Evolutionary conservation across 1,140 invertebrate genomes (phyloP), one percentile per base, ranked within the genome.

Genomic region (Papilio helenus): DNA sequence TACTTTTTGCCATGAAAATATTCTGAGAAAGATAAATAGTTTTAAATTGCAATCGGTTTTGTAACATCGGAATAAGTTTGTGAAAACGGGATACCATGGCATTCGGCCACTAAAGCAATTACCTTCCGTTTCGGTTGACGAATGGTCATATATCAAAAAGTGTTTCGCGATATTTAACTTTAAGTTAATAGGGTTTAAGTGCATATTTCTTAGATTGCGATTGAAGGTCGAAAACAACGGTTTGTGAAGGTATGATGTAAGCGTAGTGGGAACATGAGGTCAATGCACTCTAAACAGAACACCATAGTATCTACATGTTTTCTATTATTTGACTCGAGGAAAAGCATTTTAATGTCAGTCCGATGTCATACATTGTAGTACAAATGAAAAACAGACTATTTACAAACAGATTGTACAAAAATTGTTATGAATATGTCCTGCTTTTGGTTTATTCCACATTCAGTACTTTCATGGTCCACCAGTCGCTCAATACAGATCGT

Each of bases 241-340:
- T 76, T 74, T 55, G 73, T 79, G 65, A 81, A 68, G 68, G 73
- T 58, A 55, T 86, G 81, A 85, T 84, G 81, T 85, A 85, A 85
- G 80, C 49, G 65, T 23, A 12, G 72, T 79, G 29, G 79, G 73
- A 76, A 76, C 79, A 74, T 61, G 46, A 71, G 76, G 71, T 78
- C 82, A 80, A 79, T 85, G 81, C 80, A 74, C 83, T 68, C 61
- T 71, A 80, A 79, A 23, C 78, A 76, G 82, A 82, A 80, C 83
- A 49, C 73, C 29, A 51, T 58, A 81, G 55, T 51, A 71, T 81
- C 16, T 72, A 16, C 61, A 26, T 29, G 23, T 29, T 68, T 68
- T 29, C 26, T 34, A 79, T 72, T 72, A n/a, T 55, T 8, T 55
- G 51, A 55, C 51, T 55, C 9, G 8, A 55, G 51, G 51, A 55